These are phyloP conservation scores for Crocallis elinguaria DNA, from an alignment of 2,888 invertebrate genomes.

Conservation along the genomic window DNA sequence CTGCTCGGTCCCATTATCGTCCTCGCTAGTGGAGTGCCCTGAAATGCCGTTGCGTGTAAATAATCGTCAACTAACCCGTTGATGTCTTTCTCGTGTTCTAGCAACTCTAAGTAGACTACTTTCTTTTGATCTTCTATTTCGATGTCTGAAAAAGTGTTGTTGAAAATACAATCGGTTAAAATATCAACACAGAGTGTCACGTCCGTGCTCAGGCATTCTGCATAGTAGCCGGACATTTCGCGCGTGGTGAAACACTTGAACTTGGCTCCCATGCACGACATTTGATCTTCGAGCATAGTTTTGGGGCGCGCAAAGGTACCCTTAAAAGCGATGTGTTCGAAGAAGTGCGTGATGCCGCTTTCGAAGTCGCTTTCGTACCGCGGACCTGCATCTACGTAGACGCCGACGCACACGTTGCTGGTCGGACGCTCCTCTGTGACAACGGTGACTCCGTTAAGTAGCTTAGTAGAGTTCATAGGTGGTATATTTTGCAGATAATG, in stretches of 20 bases:
- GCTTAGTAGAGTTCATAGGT: conserved; percentile 89
- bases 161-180: conserved; percentile 96
- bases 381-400: conserved; percentile 67
- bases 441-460: conserved; percentile 93
- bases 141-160: conserved; percentile 80
- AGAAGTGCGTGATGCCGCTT: conserved; percentile 71
- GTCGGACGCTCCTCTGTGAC: conserved; percentile 96
- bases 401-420: conserved; percentile 69
- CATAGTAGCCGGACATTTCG: conserved; percentile 98
- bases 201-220: conserved; percentile 95
- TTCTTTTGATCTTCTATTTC: conserved; percentile 67
- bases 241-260: conserved; percentile 98
- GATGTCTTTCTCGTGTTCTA: conserved; percentile 58
- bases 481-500: conserved; percentile 87
- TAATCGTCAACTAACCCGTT: conserved; percentile 66
- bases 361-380: conserved; percentile 60
- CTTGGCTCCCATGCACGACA: conserved; percentile 97
- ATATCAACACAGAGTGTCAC: conserved; percentile 95
- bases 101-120: conserved; percentile 64
- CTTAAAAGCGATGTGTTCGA: conserved; percentile 72
- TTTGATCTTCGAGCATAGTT: conserved; percentile 93
- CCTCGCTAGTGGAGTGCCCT: conserved; percentile 70
- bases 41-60: conserved; percentile 72
- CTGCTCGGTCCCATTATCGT: conserved; percentile 86
- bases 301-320: conserved; percentile 91